A percentile compares a stretch with the other conserved stretches of the same genome.
Evolutionary conservation across 2,113 vertebrate genomes (phyloP).

Genomic region (Nipponia nippon): DNA sequence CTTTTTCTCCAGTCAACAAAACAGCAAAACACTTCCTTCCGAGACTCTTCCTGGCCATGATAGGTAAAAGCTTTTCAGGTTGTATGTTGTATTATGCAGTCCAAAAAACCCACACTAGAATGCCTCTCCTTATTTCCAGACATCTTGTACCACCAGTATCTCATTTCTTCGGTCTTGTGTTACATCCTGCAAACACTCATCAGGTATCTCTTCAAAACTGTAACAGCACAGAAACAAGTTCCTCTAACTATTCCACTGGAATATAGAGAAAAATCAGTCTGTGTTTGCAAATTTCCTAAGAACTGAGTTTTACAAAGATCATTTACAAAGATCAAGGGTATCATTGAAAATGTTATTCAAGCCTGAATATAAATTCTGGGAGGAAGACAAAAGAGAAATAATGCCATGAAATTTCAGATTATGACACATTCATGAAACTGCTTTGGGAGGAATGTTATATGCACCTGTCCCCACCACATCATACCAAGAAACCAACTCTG

Average conservation of each 20-base stretch:
- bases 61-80: rapidly evolving
- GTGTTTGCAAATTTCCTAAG: not conserved
- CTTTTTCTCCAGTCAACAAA: not conserved
- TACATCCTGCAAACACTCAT: not conserved
- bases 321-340: not conserved
- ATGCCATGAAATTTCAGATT: not conserved
- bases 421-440: not conserved
- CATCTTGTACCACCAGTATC: not conserved
- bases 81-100: not conserved
- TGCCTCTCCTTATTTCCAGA: not conserved
- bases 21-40: not conserved
- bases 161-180: not conserved
- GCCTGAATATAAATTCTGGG: not conserved
- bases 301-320: not conserved
- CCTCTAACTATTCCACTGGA: not conserved
- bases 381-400: not conserved
- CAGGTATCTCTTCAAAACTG: not conserved
- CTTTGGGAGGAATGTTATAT: not conserved
- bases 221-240: not conserved
- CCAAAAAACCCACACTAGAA: not conserved
- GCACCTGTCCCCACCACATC: not conserved
- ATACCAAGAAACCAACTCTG: not conserved
- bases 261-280: not conserved
- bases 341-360: not conserved
- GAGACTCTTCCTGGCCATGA: not conserved